Evolutionary conservation across 1,140 invertebrate genomes (phyloP).

Genomic region (Popillia japonica): DNA sequence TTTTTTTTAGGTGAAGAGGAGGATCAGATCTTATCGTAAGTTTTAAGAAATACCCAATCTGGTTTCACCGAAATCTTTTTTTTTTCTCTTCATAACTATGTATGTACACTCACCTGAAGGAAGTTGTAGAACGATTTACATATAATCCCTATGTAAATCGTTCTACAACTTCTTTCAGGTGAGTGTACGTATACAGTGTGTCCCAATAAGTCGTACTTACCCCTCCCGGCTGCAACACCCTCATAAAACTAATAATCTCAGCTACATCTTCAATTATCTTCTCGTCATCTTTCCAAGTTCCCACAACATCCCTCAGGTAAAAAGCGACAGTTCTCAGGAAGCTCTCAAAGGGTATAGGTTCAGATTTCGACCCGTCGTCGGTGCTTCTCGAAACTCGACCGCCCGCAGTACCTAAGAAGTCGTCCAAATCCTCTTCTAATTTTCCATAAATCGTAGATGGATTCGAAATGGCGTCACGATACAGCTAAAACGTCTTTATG

Average conservation of each 20-base stretch:
- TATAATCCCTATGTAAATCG: no score
- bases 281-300: slow-evolving; percentile 41
- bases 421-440: neutral
- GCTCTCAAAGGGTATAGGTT: slow-evolving; percentile 45
- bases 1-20: no score
- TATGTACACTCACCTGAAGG: no score
- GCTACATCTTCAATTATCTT: slow-evolving; percentile 44
- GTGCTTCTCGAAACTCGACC: slow-evolving; percentile 6
- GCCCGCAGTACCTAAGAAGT: neutral
- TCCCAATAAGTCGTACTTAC: slow-evolving; percentile 36
- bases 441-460: neutral
- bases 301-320: slow-evolving; percentile 44
- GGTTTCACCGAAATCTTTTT: no score
- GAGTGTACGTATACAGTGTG: no score
- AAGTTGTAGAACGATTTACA: no score
- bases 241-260: slow-evolving; percentile 47
- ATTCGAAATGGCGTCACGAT: slow-evolving; percentile 26
- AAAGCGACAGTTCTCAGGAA: slow-evolving; percentile 46
- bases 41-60: no score
- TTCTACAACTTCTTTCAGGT: no score
- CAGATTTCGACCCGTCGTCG: neutral
- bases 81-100: no score
- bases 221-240: slow-evolving; percentile 36
- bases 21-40: no score
- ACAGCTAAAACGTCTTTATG: neutral